phyloP scores from a whole-genome alignment of 2,888 invertebrate species.

The Catocala fraxini region DNA sequence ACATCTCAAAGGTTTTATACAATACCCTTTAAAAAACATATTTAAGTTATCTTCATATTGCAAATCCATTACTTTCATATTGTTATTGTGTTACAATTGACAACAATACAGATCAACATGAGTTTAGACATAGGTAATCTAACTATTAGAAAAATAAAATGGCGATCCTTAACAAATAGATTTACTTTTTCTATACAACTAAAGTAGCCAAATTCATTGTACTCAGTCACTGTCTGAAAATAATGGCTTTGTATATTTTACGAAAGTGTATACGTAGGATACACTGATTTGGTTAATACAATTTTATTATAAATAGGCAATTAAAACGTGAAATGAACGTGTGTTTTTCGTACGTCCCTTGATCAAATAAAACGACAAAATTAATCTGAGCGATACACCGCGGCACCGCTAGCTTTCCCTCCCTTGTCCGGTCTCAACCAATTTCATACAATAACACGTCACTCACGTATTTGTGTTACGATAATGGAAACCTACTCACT shows the following conservation, averaged over 20 bases:
- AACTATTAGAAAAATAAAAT: too few relatives aligned
- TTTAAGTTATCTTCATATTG: too few relatives aligned
- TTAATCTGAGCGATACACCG: slow-evolving; percentile 65
- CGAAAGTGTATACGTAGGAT: slow-evolving; percentile 20
- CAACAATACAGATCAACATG: too few relatives aligned
- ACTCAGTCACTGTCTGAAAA: background rate
- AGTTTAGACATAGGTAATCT: too few relatives aligned
- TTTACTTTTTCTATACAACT: background rate
- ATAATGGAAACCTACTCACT: slow-evolving; percentile 64
- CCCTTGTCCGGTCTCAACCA: slow-evolving; percentile 62
- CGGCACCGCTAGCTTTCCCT: slow-evolving; percentile 56
- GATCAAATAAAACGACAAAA: slow-evolving; percentile 68
- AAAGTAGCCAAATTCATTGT: background rate
- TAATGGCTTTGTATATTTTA: slow-evolving; percentile 26
- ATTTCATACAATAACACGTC: slow-evolving; percentile 80
- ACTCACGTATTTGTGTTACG: slow-evolving; percentile 66
- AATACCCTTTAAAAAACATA: too few relatives aligned
- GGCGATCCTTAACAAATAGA: too few relatives aligned
- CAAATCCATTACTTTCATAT: too few relatives aligned
- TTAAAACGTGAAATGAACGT: slow-evolving; percentile 48
- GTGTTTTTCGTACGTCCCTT: slow-evolving; percentile 48
- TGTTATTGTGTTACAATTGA: too few relatives aligned
- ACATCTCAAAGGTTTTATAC: too few relatives aligned
- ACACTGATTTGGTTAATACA: slow-evolving; percentile 29
- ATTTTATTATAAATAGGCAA: slow-evolving; percentile 44